phyloP scores from a whole-genome alignment of 64 coral and sea anemone genomes.

The Dendronephthya gigantea region DNA sequence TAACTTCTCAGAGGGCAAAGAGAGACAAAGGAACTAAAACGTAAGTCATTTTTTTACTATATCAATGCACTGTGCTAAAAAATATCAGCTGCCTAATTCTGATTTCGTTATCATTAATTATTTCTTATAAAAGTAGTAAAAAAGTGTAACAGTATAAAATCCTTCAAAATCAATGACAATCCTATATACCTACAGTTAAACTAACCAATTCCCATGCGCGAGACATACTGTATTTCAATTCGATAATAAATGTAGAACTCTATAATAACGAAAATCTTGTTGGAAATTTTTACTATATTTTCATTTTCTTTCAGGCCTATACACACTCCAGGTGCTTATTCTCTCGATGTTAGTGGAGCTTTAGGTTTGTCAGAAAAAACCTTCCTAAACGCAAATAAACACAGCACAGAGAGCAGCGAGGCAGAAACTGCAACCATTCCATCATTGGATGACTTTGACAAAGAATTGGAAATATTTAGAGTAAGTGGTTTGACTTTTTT shows the following conservation, averaged over 20 bases:
- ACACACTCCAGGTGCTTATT: conserved; percentile 65
- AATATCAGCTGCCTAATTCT: no score
- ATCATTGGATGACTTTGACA: conserved; percentile 93
- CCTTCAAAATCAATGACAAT: no score
- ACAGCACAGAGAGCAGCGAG: conserved; percentile 56
- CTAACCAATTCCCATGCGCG: no score
- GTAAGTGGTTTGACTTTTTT: conserved; percentile 29
- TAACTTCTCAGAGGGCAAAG: conserved; percentile 60
- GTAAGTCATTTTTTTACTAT: not conserved
- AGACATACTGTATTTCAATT: no score
- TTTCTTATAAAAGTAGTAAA: no score
- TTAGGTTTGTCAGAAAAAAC: conserved; percentile 93
- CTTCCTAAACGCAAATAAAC: conserved; percentile 74
- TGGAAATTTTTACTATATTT: no score
- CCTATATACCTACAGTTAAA: no score
- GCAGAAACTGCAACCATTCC: conserved; percentile 57
- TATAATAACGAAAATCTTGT: no score
- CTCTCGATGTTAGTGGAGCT: conserved; percentile 78
- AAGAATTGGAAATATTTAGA: conserved; percentile 92
- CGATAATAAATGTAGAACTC: no score
- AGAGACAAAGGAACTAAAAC: conserved; percentile 60
- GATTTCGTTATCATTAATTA: no score
- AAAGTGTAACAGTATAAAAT: no score
- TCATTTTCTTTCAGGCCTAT: conserved; percentile 43
- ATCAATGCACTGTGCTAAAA: no score